A percentile compares a stretch with the other conserved stretches of the same genome.
phyloP scores from a whole-genome alignment of 2,113 vertebrate genomes.

The Columba livia region DNA sequence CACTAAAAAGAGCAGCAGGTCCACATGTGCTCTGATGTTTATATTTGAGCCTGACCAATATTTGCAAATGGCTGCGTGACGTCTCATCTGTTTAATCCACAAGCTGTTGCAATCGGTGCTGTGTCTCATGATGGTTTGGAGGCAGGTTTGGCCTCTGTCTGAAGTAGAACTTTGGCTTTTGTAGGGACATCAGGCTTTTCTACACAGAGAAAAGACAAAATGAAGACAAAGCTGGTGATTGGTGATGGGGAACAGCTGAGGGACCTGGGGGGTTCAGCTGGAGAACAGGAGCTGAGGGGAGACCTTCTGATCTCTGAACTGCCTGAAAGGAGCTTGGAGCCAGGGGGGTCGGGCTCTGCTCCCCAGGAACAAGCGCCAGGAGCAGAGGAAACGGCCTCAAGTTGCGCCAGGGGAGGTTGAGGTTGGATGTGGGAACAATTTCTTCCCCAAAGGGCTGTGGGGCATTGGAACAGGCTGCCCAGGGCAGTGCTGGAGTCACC shows the following conservation, averaged over 20 bases:
- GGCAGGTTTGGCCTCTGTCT: not conserved
- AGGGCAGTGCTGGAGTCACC: too few relatives aligned
- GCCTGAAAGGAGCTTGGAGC: too few relatives aligned
- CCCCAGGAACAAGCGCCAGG: too few relatives aligned
- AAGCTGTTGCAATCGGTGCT: not conserved
- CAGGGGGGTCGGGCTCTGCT: too few relatives aligned
- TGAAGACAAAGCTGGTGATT: not conserved
- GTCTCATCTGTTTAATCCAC: not conserved
- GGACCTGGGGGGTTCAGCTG: too few relatives aligned
- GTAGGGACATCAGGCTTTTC: not conserved
- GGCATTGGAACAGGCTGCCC: too few relatives aligned
- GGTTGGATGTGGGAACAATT: too few relatives aligned
- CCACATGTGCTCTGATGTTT: not conserved
- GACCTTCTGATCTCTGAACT: too few relatives aligned
- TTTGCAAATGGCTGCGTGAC: not conserved
- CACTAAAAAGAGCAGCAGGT: not conserved
- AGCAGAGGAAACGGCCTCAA: too few relatives aligned
- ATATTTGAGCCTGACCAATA: not conserved
- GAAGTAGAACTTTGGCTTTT: not conserved
- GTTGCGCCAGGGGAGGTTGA: too few relatives aligned
- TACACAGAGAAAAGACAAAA: not conserved
- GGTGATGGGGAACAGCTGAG: not conserved
- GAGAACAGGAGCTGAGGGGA: too few relatives aligned
- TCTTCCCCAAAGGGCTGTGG: too few relatives aligned
- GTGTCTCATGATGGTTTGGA: fast-evolving